A percentile compares a stretch with the other conserved stretches of the same genome.
These are phyloP conservation scores for Arizona elegans DNA, from an alignment of 2,113 vertebrate species.

Conservation along the genomic window DNA sequence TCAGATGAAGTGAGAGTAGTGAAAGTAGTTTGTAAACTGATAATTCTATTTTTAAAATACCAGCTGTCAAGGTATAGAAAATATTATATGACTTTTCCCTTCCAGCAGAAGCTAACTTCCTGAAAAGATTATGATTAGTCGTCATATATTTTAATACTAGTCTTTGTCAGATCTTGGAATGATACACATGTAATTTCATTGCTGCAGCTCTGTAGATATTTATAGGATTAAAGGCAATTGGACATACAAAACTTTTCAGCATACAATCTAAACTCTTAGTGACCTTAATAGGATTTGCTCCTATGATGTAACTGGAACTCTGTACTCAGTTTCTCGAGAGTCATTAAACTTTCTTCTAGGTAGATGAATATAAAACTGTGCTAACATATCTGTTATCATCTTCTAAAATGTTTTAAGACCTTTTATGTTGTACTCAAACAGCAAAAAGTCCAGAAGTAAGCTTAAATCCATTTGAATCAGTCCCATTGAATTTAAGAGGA, in stretches of 20 bases:
- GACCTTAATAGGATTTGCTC: neutral
- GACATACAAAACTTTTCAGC: neutral
- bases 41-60: neutral
- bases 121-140: neutral
- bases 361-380: neutral
- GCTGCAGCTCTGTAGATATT: neutral
- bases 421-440: neutral
- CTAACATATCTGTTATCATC: neutral
- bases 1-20: neutral
- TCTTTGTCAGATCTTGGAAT: neutral
- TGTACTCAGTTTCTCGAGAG: neutral
- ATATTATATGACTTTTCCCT: neutral
- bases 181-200: neutral
- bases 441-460: neutral
- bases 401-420: neutral
- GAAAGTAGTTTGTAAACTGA: neutral
- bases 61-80: accelerated
- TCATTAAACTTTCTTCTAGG: neutral
- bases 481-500: neutral
- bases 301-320: neutral
- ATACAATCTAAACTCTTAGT: neutral
- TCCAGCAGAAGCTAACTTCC: neutral
- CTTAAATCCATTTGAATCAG: neutral
- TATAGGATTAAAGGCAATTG: neutral
- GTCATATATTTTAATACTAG: neutral